These are phyloP conservation scores for Carapus acus DNA, from an alignment of 2,797 vertebrate genomes.

Conservation along the genomic window DNA sequence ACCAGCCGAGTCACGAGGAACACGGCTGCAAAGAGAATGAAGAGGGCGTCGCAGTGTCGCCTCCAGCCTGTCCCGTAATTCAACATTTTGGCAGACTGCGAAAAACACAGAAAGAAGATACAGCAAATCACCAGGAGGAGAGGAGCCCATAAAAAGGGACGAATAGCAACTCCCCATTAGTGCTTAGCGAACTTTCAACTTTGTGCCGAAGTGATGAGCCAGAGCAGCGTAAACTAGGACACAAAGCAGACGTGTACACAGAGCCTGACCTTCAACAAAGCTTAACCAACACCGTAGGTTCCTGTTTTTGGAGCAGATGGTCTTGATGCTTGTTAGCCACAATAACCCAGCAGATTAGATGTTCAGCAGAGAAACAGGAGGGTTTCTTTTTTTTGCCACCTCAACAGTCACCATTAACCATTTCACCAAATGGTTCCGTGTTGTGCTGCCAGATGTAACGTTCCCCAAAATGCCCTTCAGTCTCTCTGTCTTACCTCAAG, in stretches of 20 bases:
- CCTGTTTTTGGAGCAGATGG: no score
- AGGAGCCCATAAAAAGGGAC: no score
- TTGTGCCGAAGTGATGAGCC: no score
- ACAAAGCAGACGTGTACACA: background rate
- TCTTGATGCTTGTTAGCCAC: background rate
- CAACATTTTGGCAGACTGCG: constrained; percentile 85
- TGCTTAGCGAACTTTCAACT: no score
- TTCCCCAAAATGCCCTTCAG: background rate
- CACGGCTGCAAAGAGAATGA: constrained; percentile 78
- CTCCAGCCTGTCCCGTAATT: constrained; percentile 84
- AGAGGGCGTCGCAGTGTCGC: constrained; percentile 74
- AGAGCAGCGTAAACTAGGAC: background rate
- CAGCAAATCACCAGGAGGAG: background rate
- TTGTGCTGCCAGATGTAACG: no score
- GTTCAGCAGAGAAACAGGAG: background rate
- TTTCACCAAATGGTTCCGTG: no score
- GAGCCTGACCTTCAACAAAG: background rate
- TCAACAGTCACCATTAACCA: no score
- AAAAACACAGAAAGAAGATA: constrained; percentile 9
- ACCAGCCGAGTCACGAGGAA: constrained; percentile 82
- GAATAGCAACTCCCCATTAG: no score
- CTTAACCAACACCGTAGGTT: background rate
- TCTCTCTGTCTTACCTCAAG: constrained; percentile 78
- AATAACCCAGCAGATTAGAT: constrained; percentile 12
- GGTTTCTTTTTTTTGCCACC: background rate